Evolutionary conservation across 2,113 vertebrate genomes (phyloP).

Genomic region (Brachyhypopomus occidentalis): DNA sequence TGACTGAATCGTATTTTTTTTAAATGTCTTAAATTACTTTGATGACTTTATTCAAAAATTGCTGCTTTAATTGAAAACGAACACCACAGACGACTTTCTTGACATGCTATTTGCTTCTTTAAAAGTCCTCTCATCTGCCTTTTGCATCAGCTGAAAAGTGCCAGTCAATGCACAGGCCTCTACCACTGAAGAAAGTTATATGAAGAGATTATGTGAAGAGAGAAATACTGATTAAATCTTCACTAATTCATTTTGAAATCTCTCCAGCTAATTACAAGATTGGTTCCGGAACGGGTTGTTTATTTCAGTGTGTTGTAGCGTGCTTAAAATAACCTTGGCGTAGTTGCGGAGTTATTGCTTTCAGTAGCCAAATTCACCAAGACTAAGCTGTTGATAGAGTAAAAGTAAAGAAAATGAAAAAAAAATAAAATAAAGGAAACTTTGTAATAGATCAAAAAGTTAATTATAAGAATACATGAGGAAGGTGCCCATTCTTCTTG

Average conservation of each 20-base stretch:
- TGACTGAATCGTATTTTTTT: not conserved
- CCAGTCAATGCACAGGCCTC: not conserved
- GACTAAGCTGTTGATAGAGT: not conserved
- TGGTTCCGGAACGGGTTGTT: not conserved
- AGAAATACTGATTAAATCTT: not conserved
- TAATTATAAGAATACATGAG: too few species aligned
- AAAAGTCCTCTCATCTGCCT: not conserved
- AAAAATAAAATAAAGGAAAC: not conserved
- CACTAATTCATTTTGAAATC: not conserved
- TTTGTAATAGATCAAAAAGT: not conserved
- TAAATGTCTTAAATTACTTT: not conserved
- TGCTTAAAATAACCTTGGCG: not conserved
- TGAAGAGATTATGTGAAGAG: not conserved
- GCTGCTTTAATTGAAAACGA: too few species aligned
- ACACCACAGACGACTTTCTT: too few species aligned
- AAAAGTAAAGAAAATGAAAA: too few species aligned
- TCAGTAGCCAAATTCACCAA: not conserved
- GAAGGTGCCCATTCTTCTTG: too few species aligned
- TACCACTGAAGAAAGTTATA: not conserved
- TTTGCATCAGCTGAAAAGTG: not conserved
- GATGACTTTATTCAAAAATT: too few species aligned
- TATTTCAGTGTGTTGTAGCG: not conserved
- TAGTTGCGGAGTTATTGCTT: not conserved
- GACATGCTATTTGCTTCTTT: not conserved
- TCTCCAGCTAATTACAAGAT: not conserved